phyloP scores from a whole-genome alignment of 53 echinoderm and acorn worm genomes.

The Echinarachnius parma region DNA sequence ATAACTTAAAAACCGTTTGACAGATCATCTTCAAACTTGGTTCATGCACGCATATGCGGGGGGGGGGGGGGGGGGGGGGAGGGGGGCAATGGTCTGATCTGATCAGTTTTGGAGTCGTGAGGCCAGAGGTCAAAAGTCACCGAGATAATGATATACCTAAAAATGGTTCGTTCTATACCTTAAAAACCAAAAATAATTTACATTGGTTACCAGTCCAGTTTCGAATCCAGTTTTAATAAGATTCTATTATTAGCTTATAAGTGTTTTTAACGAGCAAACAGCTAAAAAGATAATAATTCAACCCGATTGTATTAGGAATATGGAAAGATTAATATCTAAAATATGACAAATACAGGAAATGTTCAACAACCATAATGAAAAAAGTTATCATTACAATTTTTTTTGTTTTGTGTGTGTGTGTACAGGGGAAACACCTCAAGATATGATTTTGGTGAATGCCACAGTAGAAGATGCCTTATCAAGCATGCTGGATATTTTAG shows the following conservation, averaged over 20 bases:
- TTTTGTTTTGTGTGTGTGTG: slow-evolving; percentile 1
- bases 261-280: slow-evolving; percentile 5
- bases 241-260: slow-evolving; percentile 7
- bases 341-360: no score
- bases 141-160: slow-evolving; percentile 11
- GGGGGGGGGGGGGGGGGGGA: no score
- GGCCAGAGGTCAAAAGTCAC: slow-evolving; percentile 12
- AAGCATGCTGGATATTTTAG: slow-evolving; percentile 11
- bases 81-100: slow-evolving; percentile 9
- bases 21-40: no score
- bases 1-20: neutral
- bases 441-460: slow-evolving; percentile 7
- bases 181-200: slow-evolving; percentile 11
- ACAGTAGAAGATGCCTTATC: slow-evolving; percentile 9
- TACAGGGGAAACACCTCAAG: slow-evolving; percentile 6
- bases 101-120: slow-evolving; percentile 8
- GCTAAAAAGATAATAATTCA: no score
- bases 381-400: neutral
- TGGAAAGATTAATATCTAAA: no score
- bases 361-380: no score
- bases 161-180: slow-evolving; percentile 5
- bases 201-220: slow-evolving; percentile 14
- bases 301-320: no score
- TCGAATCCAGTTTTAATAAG: slow-evolving; percentile 12
- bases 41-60: no score